Conservation (phyloP, 1,140 invertebrate genomes). For the Ectropis grisescens region DNA sequence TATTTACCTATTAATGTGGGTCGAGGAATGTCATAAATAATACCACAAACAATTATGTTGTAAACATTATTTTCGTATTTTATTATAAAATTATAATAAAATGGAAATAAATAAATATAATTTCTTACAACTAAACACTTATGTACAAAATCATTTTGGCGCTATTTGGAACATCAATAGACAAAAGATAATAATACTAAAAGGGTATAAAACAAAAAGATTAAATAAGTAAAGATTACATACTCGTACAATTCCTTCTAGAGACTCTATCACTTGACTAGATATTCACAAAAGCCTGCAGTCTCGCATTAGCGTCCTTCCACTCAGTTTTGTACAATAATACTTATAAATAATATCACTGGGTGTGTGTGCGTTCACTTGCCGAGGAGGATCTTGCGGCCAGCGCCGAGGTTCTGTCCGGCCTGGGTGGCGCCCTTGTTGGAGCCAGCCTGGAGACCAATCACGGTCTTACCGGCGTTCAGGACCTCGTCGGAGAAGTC, state of each 20-base stretch:
- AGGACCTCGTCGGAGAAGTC: conserved; percentile 94
- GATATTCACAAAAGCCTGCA: conserved; percentile 32
- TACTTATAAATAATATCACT: conserved; percentile 65
- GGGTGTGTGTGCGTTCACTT: conserved; percentile 74
- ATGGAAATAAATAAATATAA: conserved; percentile 58
- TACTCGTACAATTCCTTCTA: neutral
- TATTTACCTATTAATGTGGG: too few relatives aligned
- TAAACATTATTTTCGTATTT: conserved; percentile 21
- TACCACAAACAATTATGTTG: too few relatives aligned
- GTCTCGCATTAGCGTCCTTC: conserved; percentile 45
- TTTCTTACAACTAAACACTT: conserved; percentile 42
- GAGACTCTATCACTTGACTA: conserved; percentile 31
- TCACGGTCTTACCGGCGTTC: conserved; percentile 88
- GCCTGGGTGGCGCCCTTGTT: conserved; percentile 96
- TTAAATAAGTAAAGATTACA: neutral
- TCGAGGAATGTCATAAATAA: too few relatives aligned
- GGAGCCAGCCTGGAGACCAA: conserved; percentile 95
- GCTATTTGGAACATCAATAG: conserved; percentile 37
- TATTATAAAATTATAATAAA: conserved; percentile 58
- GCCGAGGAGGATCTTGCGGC: conserved; percentile 88
- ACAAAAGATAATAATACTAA: too few relatives aligned
- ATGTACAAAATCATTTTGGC: conserved; percentile 48
- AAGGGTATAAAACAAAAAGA: too few relatives aligned
- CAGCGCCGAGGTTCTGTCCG: conserved; percentile 94
- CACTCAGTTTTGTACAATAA: conserved; percentile 47